Percentiles rank a stretch among this genome's conserved stretches.
Conservation (phyloP, 1,140 invertebrate species). For the Drosophila nigrodunni region DNA sequence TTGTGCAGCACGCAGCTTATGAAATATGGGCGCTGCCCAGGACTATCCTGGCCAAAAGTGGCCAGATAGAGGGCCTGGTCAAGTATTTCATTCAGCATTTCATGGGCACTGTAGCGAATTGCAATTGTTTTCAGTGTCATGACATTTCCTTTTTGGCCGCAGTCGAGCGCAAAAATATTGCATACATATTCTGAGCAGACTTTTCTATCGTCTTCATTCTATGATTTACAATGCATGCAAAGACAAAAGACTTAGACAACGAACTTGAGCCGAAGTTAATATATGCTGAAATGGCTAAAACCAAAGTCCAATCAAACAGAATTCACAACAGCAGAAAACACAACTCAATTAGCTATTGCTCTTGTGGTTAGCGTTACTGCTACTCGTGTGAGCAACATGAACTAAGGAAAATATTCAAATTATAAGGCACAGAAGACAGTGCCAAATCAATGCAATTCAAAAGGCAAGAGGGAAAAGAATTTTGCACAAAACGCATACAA, state of each 20-base stretch:
- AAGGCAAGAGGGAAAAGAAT: conserved; percentile 33
- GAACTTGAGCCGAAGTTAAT: conserved; percentile 48
- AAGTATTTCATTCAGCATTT: conserved; percentile 23
- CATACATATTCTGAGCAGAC: conserved; percentile 63
- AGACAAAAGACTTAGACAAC: conserved; percentile 83
- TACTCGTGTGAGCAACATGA: conserved; percentile 19
- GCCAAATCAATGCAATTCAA: conserved; percentile 67
- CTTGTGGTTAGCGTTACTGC: conserved; percentile 27
- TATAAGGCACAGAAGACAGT: conserved; percentile 34
- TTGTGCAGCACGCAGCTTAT: conserved; percentile 77
- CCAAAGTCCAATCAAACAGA: conserved; percentile 6
- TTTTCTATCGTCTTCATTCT: conserved; percentile 18
- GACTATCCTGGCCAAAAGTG: conserved; percentile 8
- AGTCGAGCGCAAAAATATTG: conserved; percentile 51
- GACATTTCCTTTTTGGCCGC: conserved; percentile 72
- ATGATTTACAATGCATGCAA: conserved; percentile 71
- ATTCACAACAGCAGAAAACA: conserved; percentile 33
- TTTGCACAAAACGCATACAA: conserved; percentile 65
- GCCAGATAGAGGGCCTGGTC: neutral
- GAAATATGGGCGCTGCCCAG: conserved; percentile 68
- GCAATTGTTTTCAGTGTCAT: conserved; percentile 78
- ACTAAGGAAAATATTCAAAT: conserved; percentile 46
- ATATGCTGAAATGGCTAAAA: conserved; percentile 4
- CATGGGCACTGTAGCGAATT: conserved; percentile 6
- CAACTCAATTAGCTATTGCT: conserved; percentile 72